Evolutionary conservation across 2,888 invertebrate genomes (phyloP).

Genomic region (Eristalis pertinax): DNA sequence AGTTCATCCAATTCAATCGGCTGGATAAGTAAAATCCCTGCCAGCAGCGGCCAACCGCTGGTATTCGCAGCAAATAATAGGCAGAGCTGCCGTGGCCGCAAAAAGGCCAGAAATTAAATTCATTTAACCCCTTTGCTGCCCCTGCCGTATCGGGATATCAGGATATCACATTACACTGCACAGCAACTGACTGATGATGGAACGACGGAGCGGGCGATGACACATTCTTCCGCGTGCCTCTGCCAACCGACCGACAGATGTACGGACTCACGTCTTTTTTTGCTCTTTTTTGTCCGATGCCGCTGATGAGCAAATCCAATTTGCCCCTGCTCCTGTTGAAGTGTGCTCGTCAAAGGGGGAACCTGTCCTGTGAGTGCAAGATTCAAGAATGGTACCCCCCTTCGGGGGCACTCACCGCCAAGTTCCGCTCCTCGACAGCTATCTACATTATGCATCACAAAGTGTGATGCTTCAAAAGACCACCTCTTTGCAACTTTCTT

Average conservation of each 20-base stretch:
- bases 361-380: constrained; percentile 13
- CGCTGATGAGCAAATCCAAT: constrained; percentile 50
- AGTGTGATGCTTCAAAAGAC: constrained; percentile 47
- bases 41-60: not conserved
- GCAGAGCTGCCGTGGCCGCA: constrained; percentile 48
- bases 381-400: constrained; percentile 6
- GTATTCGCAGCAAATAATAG: constrained; percentile 29
- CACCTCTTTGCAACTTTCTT: constrained; percentile 40
- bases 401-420: constrained; percentile 11
- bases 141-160: constrained; percentile 7
- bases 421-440: constrained; percentile 21
- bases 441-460: constrained; percentile 51
- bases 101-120: constrained; percentile 68
- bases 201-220: not conserved
- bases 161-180: constrained; percentile 60
- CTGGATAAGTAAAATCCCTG: constrained; percentile 65
- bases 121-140: constrained; percentile 57
- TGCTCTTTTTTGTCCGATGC: constrained; percentile 35
- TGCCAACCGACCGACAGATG: constrained; percentile 23
- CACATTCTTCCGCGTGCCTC: constrained; percentile 45
- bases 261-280: constrained; percentile 30
- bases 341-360: not conserved
- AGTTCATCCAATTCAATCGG: constrained; percentile 68
- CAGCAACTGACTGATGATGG: constrained; percentile 5
- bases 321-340: constrained; percentile 4